Conservation (phyloP, 2,113 vertebrate genomes). For the Coracopsis vasa region DNA sequence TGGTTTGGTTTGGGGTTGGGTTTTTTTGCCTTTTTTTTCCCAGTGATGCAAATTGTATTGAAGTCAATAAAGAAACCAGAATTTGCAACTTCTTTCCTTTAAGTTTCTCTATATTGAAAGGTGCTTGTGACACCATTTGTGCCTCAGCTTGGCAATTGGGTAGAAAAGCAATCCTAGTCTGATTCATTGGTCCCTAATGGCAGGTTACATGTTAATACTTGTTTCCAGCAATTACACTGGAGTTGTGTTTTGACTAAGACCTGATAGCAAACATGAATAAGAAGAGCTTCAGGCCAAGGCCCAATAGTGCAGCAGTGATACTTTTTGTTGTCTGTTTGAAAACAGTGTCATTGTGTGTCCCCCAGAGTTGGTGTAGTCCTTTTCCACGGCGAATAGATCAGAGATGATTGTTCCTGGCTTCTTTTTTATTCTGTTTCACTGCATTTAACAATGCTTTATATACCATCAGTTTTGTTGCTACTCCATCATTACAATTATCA, state of each 20-base stretch:
- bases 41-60: neutral
- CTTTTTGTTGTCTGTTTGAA: neutral
- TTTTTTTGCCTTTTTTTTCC: neutral
- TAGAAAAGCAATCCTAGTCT: neutral
- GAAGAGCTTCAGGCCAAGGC: neutral
- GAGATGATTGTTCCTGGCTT: neutral
- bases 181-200: neutral
- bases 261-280: neutral
- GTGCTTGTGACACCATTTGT: neutral
- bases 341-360: neutral
- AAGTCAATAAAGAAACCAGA: neutral
- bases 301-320: neutral
- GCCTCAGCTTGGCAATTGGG: neutral
- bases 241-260: neutral
- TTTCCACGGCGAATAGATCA: neutral
- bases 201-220: slow-evolving; percentile 7
- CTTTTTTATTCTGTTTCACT: neutral
- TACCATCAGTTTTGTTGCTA: neutral
- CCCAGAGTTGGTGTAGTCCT: neutral
- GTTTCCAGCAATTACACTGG: neutral
- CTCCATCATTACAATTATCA: neutral
- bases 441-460: neutral
- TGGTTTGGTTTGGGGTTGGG: neutral
- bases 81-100: neutral
- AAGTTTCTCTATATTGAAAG: neutral